Percentiles rank a stretch among this genome's conserved stretches.
phyloP scores from a whole-genome alignment of 2,113 vertebrate genomes.

The Caloenas nicobarica region DNA sequence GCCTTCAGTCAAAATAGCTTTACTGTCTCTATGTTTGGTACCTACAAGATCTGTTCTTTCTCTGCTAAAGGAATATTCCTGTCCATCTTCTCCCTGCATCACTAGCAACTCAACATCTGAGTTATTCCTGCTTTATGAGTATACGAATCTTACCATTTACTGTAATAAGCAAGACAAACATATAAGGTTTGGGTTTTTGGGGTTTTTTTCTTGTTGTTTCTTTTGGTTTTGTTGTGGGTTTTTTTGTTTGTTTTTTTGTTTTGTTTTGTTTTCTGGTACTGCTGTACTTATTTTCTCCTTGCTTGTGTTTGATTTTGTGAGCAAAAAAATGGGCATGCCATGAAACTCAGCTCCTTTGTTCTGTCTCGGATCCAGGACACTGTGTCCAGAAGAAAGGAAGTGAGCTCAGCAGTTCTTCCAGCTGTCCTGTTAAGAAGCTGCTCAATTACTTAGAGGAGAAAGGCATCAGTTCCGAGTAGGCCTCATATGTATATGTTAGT shows the following conservation, averaged over 20 bases:
- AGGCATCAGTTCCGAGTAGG: slow-evolving; percentile 34
- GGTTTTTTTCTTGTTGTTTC: no score
- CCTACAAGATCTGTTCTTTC: neutral
- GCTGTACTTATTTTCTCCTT: neutral
- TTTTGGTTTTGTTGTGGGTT: neutral
- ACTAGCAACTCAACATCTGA: neutral
- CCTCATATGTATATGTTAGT: slow-evolving; percentile 44
- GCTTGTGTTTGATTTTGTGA: neutral
- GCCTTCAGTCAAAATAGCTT: neutral
- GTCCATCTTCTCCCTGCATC: neutral
- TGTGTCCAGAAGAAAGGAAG: neutral
- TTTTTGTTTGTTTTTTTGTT: no score
- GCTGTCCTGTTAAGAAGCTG: slow-evolving; percentile 51
- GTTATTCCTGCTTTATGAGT: neutral
- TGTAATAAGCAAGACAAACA: neutral
- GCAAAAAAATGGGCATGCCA: neutral
- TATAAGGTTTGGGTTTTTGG: no score
- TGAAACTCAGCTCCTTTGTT: neutral
- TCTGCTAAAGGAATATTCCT: neutral
- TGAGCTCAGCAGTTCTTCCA: slow-evolving; percentile 38
- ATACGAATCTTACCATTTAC: neutral
- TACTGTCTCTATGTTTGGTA: neutral
- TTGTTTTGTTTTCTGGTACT: neutral
- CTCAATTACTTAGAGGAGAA: slow-evolving; percentile 57
- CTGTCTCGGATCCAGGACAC: slow-evolving; percentile 15